phyloP scores from a whole-genome alignment of 1,140 invertebrate species.

The Drosophila aff. region DNA sequence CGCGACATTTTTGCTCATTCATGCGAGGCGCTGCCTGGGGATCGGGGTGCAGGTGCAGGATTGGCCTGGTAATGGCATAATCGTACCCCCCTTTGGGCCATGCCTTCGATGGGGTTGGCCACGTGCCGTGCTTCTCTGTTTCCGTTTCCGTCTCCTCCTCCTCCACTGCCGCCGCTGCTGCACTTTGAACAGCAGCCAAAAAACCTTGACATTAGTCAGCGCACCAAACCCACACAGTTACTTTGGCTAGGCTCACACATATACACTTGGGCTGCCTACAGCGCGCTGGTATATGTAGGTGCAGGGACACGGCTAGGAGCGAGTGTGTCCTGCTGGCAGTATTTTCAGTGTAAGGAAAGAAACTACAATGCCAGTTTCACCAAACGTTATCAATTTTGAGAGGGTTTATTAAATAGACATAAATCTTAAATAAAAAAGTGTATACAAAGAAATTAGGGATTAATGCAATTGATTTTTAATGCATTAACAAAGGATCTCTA shows the following conservation, averaged over 20 bases:
- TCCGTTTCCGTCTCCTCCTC: neutral
- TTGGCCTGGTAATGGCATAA: conserved; percentile 56
- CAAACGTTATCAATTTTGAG: neutral
- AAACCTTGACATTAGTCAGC: conserved; percentile 76
- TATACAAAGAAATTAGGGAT: no score
- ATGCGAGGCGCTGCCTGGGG: conserved; percentile 34
- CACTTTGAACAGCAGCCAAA: conserved; percentile 65
- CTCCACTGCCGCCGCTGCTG: conserved; percentile 36
- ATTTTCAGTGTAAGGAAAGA: neutral
- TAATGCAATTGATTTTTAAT: no score
- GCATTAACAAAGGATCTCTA: no score
- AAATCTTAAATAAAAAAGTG: neutral
- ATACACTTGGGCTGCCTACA: conserved; percentile 9
- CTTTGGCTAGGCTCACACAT: neutral
- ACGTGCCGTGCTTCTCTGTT: conserved; percentile 41
- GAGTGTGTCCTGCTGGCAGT: neutral
- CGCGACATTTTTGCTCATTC: conserved; percentile 67
- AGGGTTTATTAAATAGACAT: neutral
- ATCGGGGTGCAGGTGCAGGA: conserved; percentile 30
- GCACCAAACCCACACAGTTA: conserved; percentile 20
- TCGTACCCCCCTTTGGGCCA: conserved; percentile 1
- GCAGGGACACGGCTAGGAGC: neutral
- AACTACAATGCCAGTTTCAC: neutral
- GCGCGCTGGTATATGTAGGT: neutral
- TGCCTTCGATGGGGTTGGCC: conserved; percentile 16